phyloP scores from a whole-genome alignment of 2,113 vertebrate genomes.

The Chloropsis cyanopogon region DNA sequence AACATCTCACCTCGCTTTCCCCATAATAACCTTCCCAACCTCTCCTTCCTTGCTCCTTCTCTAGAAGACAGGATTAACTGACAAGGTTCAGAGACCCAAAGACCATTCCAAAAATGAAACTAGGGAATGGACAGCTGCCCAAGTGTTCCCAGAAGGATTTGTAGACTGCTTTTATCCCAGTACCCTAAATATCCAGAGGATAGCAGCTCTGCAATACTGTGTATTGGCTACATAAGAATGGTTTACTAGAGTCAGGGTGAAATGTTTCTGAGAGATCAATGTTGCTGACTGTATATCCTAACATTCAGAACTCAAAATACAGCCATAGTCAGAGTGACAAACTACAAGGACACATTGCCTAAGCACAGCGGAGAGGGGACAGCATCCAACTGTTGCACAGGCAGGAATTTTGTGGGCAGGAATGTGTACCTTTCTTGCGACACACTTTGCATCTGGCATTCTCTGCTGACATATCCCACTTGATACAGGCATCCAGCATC shows the following conservation, averaged over 20 bases:
- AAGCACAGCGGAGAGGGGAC: neutral
- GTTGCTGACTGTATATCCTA: neutral
- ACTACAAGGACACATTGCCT: neutral
- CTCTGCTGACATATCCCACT: slow-evolving; percentile 99
- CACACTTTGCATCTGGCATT: slow-evolving; percentile 98
- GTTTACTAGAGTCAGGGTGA: neutral
- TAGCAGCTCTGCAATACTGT: neutral
- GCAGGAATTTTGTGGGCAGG: neutral
- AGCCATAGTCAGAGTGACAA: neutral
- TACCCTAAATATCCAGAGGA: neutral
- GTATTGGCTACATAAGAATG: neutral
- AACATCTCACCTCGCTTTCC: neutral
- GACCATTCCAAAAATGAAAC: neutral
- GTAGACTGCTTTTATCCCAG: neutral
- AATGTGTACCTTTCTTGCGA: slow-evolving; percentile 87
- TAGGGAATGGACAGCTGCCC: neutral
- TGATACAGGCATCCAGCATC: slow-evolving; percentile 97
- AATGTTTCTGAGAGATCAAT: neutral
- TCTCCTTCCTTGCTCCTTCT: neutral
- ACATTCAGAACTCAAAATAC: neutral
- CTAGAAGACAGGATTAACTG: neutral
- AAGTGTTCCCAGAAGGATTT: neutral
- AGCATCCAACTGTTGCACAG: neutral
- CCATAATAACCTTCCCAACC: neutral
- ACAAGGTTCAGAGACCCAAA: neutral